Conservation (phyloP, 2,113 vertebrate genomes). For the human region DNA sequence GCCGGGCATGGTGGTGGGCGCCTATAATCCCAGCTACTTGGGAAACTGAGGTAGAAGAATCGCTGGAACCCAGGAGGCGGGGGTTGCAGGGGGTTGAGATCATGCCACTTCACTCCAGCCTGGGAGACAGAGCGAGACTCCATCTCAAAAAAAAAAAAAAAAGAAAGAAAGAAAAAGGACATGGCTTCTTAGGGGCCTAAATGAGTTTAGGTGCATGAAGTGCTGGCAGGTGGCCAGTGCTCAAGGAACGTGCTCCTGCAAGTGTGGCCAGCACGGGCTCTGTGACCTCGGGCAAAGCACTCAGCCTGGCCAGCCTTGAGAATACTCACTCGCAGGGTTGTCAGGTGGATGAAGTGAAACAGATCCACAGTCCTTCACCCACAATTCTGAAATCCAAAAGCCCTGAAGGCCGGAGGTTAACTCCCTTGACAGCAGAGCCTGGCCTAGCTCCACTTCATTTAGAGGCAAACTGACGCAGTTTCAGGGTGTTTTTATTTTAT, state of each 20-base stretch:
- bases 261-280: neutral
- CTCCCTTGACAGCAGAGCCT: neutral
- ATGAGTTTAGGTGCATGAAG: neutral
- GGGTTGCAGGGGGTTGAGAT: too few relatives aligned
- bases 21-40: too few relatives aligned
- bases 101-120: too few relatives aligned
- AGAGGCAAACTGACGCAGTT: neutral
- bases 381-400: neutral
- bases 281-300: neutral
- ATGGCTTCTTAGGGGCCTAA: neutral
- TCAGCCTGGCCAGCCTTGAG: neutral
- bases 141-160: too few relatives aligned
- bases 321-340: neutral
- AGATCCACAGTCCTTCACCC: neutral
- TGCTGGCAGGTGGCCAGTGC: accelerated
- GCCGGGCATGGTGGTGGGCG: too few relatives aligned
- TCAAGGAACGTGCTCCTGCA: neutral
- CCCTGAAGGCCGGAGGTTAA: neutral
- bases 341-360: neutral
- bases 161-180: too few relatives aligned
- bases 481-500: too few relatives aligned
- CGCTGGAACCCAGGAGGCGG: too few relatives aligned
- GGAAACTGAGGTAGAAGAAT: too few relatives aligned
- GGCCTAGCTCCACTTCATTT: neutral
- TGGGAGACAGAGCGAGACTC: too few relatives aligned